These are phyloP conservation scores for Proteles cristata DNA, from an alignment of 2,113 vertebrate species.

Conservation along the genomic window DNA sequence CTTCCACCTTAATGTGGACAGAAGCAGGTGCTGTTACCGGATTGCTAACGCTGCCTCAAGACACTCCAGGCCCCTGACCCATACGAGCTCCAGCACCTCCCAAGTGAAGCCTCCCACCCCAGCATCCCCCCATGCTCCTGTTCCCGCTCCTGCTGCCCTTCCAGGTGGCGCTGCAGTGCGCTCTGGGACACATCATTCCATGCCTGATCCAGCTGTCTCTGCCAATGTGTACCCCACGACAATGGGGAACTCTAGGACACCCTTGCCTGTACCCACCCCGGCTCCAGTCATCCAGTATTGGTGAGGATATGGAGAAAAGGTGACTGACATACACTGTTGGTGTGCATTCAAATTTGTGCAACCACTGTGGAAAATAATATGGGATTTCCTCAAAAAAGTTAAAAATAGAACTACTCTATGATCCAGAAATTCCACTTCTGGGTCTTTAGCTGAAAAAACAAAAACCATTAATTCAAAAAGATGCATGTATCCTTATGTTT, in stretches of 20 bases:
- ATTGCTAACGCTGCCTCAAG: neutral
- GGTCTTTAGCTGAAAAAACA: neutral
- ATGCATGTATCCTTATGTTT: neutral
- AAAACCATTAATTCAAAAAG: neutral
- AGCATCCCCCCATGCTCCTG: no score
- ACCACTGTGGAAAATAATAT: neutral
- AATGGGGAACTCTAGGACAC: neutral
- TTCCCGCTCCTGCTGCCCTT: neutral
- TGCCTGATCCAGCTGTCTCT: neutral
- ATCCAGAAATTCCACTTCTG: neutral
- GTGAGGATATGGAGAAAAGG: neutral
- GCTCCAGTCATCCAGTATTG: neutral
- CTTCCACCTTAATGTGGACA: neutral
- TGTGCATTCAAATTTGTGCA: neutral
- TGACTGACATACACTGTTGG: neutral
- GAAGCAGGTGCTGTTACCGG: neutral
- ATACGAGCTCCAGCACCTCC: neutral
- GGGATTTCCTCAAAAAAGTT: neutral
- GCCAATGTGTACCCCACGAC: accelerated
- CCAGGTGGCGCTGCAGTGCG: neutral
- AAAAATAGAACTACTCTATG: neutral
- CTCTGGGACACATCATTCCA: neutral
- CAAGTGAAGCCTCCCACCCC: neutral
- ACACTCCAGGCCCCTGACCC: neutral
- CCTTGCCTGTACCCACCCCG: neutral